Evolutionary conservation across 2,888 invertebrate species (phyloP).

Genomic region (Theretra japonica): DNA sequence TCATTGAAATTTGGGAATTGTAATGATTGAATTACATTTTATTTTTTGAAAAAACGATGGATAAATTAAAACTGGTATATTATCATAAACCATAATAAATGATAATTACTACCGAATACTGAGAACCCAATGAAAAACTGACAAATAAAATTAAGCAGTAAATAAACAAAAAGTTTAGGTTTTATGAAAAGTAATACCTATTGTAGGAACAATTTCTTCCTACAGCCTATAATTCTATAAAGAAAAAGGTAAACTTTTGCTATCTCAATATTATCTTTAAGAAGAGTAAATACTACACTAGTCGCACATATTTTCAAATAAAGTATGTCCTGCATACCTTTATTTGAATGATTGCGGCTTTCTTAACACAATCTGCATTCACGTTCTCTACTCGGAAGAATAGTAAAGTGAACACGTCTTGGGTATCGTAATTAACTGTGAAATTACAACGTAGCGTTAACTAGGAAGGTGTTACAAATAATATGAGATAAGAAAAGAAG

Average conservation of each 20-base stretch:
- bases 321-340: conserved; percentile 71
- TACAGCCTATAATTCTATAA: not conserved
- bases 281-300: conserved; percentile 1
- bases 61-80: conserved; percentile 50
- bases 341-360: conserved; percentile 50
- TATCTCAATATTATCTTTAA: not conserved
- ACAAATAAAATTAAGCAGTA: conserved; percentile 29
- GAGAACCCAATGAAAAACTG: conserved; percentile 71
- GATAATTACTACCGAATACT: conserved; percentile 39
- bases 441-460: not conserved
- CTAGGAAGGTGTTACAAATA: not conserved
- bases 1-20: conserved; percentile 66
- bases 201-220: not conserved
- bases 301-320: conserved; percentile 49
- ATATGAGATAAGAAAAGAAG: not conserved
- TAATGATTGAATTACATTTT: conserved; percentile 63
- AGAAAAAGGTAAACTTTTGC: not conserved
- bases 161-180: not conserved
- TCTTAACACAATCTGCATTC: conserved; percentile 41
- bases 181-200: not conserved
- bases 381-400: conserved; percentile 55
- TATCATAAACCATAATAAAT: conserved; percentile 40
- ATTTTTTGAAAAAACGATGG: conserved; percentile 43
- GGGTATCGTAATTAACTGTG: not conserved
- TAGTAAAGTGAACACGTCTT: conserved; percentile 61